Percentiles rank a stretch among this genome's conserved stretches.
Evolutionary conservation across 1,140 invertebrate species (phyloP).

Genomic region (Luehdorfia chinensis): DNA sequence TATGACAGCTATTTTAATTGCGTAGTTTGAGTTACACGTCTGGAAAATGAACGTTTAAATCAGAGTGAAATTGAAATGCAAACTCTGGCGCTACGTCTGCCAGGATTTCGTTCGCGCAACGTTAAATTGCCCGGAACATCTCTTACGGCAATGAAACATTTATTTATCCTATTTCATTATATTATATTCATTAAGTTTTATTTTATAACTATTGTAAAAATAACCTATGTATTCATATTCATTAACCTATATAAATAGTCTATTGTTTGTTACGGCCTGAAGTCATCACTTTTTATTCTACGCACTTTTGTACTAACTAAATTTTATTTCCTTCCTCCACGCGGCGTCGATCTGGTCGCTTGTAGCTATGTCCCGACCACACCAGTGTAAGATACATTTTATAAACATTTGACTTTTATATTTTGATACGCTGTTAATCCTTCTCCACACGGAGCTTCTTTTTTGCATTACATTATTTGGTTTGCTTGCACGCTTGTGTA

Average conservation of each 20-base stretch:
- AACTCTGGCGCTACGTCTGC: not conserved
- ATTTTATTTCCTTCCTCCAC: slow-evolving; percentile 46
- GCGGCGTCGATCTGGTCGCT: slow-evolving; percentile 59
- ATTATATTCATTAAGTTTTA: not conserved
- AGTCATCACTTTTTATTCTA: not conserved
- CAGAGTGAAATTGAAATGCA: not conserved
- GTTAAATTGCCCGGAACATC: slow-evolving; percentile 57
- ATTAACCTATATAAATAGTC: no score
- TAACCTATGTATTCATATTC: not conserved
- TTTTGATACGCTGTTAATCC: not conserved
- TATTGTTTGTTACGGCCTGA: not conserved
- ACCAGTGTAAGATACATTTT: slow-evolving; percentile 79
- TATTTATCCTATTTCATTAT: slow-evolving; percentile 11
- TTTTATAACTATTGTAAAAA: not conserved
- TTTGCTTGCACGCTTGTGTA: slow-evolving; percentile 1
- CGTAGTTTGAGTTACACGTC: not conserved
- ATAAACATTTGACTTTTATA: slow-evolving; percentile 21
- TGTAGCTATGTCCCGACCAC: slow-evolving; percentile 78
- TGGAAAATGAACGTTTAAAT: slow-evolving; percentile 3
- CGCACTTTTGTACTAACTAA: slow-evolving; percentile 35
- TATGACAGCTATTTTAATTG: slow-evolving; percentile 11
- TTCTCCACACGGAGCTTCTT: slow-evolving; percentile 9
- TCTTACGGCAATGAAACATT: slow-evolving; percentile 50
- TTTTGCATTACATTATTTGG: slow-evolving; percentile 11
- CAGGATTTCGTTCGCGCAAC: slow-evolving; percentile 11